Evolutionary conservation across 2,888 invertebrate genomes (phyloP).

Genomic region (Oxystoma pomonae): DNA sequence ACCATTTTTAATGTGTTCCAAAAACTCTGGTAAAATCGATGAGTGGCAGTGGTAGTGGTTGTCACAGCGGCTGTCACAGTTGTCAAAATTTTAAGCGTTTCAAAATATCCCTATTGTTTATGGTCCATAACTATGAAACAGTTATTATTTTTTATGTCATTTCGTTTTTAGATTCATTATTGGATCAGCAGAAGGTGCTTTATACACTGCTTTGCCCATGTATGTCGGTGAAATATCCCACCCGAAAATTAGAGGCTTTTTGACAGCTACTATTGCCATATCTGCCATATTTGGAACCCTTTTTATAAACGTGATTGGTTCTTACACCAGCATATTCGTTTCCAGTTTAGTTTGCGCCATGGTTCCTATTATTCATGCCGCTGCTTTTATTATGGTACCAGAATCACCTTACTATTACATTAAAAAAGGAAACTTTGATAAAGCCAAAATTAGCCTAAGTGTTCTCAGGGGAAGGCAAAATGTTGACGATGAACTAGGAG

Average conservation of each 20-base stretch:
- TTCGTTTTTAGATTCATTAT: conserved; percentile 34
- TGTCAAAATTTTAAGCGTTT: background rate
- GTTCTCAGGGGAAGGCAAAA: conserved; percentile 54
- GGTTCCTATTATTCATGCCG: conserved; percentile 55
- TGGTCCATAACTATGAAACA: no score
- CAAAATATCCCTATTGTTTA: no score
- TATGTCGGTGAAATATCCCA: conserved; percentile 59
- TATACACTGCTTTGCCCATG: conserved; percentile 50
- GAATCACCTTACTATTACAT: conserved; percentile 58
- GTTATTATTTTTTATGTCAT: no score
- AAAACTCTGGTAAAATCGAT: no score
- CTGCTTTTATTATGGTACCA: conserved; percentile 60
- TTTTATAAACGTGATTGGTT: conserved; percentile 59
- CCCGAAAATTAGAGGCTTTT: conserved; percentile 54
- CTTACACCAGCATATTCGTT: conserved; percentile 53
- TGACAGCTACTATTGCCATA: conserved; percentile 58
- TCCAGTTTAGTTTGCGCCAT: conserved; percentile 56
- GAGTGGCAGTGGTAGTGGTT: no score
- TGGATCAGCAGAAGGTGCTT: conserved; percentile 52
- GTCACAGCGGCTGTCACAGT: no score
- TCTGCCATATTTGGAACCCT: conserved; percentile 53
- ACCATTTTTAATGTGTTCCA: no score
- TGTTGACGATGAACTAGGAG: conserved; percentile 50
- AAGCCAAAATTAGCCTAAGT: conserved; percentile 53
- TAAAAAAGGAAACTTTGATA: conserved; percentile 44